Percentiles rank a stretch among this genome's conserved stretches.
phyloP scores from a whole-genome alignment of 2,888 invertebrate species.

The Caenorhabditis auriculariae region DNA sequence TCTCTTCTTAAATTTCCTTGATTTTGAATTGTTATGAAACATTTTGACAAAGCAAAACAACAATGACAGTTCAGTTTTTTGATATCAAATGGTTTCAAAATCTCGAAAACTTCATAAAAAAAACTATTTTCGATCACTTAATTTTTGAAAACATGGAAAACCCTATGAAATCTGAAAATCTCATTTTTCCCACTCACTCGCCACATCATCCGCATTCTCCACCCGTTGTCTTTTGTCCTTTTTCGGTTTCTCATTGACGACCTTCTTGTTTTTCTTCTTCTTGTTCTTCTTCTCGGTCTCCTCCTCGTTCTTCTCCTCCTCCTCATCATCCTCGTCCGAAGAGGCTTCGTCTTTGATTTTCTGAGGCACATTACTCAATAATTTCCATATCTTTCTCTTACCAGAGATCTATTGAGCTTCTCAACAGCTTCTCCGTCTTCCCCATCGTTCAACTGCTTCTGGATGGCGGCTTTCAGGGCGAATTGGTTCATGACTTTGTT shows the following conservation, averaged over 20 bases:
- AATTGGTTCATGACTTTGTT: conserved; percentile 95
- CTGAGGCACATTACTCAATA: no score
- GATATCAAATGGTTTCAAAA: neutral
- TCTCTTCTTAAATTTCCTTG: no score
- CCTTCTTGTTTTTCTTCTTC: conserved; percentile 40
- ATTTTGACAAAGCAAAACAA: no score
- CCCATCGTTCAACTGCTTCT: conserved; percentile 66
- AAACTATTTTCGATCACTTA: no score
- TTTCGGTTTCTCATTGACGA: conserved; percentile 24
- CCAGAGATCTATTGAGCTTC: conserved; percentile 14
- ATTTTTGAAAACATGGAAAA: no score
- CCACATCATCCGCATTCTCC: conserved; percentile 58
- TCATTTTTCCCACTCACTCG: conserved; percentile 46
- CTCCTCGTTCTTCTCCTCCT: conserved; percentile 32
- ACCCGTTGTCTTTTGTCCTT: conserved; percentile 49
- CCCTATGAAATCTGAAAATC: no score
- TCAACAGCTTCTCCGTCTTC: conserved; percentile 57
- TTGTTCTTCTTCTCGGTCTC: conserved; percentile 14
- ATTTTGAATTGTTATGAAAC: no score
- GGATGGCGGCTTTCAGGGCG: conserved; percentile 68
- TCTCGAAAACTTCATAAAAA: neutral
- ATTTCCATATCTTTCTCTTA: no score
- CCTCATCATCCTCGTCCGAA: conserved; percentile 31
- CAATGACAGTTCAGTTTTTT: neutral
- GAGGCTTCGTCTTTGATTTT: conserved; percentile 58